These are phyloP conservation scores for Tiliqua scincoides DNA, from an alignment of 2,113 vertebrate species.

Conservation along the genomic window DNA sequence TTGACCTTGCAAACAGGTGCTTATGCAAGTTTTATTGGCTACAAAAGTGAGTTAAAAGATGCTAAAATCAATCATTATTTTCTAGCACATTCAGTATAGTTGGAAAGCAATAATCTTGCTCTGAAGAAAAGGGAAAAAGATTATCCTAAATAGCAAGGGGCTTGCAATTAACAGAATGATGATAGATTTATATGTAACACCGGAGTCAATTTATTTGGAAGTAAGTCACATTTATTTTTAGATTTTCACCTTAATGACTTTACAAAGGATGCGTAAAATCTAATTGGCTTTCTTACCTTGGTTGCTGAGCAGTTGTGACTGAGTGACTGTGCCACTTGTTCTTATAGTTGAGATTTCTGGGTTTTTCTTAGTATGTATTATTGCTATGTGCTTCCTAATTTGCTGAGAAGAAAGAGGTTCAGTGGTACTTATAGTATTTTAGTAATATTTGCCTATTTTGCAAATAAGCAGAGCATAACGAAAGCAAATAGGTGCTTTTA, in stretches of 20 bases:
- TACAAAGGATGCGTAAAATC: neutral
- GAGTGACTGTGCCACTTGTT: neutral
- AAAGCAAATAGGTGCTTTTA: neutral
- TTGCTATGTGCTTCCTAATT: neutral
- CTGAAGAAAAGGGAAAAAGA: neutral
- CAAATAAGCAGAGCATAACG: neutral
- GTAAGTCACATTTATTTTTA: neutral
- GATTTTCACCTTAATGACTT: neutral
- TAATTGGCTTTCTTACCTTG: neutral
- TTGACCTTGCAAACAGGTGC: conserved; percentile 57
- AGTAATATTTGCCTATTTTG: neutral
- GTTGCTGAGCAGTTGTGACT: too few species aligned
- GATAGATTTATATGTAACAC: too few species aligned
- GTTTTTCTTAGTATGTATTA: neutral
- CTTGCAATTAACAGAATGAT: neutral
- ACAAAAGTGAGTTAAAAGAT: conserved; percentile 40
- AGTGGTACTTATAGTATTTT: neutral
- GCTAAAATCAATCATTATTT: conserved; percentile 18
- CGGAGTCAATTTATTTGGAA: neutral
- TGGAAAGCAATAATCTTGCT: neutral
- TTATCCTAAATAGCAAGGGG: neutral
- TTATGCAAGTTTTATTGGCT: conserved; percentile 63
- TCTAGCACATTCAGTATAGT: neutral
- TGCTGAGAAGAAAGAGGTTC: neutral
- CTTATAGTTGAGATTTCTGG: neutral